These are phyloP conservation scores for Hirudinaria manillensis DNA, from an alignment of 2,888 invertebrate species.

Conservation along the genomic window DNA sequence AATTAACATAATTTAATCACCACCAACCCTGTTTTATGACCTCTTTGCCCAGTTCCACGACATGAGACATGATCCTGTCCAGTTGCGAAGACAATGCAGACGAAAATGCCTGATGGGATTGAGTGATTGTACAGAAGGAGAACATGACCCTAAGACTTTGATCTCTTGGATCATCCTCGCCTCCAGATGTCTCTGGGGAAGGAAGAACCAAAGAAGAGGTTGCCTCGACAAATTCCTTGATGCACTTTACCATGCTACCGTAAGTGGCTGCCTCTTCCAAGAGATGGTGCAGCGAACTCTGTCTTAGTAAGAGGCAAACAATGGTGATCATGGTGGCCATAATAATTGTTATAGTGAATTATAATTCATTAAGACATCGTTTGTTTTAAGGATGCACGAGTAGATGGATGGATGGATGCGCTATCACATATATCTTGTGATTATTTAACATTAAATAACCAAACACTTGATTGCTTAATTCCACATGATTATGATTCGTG, in stretches of 20 bases:
- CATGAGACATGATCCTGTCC: background rate
- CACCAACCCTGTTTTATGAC: background rate
- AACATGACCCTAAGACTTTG: background rate
- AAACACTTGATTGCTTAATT: too few species aligned
- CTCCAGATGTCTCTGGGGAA: background rate
- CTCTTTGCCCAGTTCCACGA: background rate
- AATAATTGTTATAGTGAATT: too few species aligned
- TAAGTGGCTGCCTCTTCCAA: background rate
- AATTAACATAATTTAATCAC: too few species aligned
- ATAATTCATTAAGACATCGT: too few species aligned
- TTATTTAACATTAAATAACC: too few species aligned
- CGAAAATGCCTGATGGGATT: background rate
- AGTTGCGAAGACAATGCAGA: background rate
- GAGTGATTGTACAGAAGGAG: background rate
- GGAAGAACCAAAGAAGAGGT: background rate
- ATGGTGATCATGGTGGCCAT: background rate
- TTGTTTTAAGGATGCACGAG: too few species aligned
- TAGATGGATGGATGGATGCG: too few species aligned
- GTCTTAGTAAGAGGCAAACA: background rate
- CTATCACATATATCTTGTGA: too few species aligned
- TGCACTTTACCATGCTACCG: background rate
- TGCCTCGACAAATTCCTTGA: background rate
- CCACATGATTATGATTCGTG: too few species aligned
- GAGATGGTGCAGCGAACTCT: background rate
- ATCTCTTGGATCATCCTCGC: background rate